Evolutionary conservation across 2,797 vertebrate species (phyloP).

Genomic region (Rallus crepitans): DNA sequence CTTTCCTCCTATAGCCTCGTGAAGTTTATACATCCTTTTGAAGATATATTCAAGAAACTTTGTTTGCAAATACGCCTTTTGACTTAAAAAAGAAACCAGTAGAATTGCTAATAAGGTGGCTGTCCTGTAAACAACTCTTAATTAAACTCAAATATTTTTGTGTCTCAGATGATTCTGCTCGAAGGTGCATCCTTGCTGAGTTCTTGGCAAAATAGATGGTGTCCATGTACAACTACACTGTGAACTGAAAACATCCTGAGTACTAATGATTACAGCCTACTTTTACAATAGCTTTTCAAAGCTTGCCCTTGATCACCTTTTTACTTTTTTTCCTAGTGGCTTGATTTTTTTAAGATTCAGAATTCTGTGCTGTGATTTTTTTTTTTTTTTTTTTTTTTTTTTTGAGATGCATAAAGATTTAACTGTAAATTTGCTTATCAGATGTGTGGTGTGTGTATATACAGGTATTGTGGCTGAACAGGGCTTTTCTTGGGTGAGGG

Average conservation of each 20-base stretch:
- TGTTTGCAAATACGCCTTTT: background rate
- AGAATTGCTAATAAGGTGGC: background rate
- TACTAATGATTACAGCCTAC: background rate
- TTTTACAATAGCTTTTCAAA: background rate
- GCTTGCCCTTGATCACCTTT: background rate
- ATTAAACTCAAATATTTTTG: conserved; percentile 4
- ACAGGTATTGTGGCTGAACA: background rate
- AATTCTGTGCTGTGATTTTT: background rate
- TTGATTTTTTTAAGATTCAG: background rate
- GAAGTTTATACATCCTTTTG: background rate
- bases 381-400: background rate
- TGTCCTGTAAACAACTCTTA: background rate
- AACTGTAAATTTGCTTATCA: background rate
- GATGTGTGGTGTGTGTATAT: accelerated
- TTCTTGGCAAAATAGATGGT: background rate
- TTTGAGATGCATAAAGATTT: background rate
- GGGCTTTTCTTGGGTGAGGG: background rate
- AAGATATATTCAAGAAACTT: background rate
- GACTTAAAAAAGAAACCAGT: background rate
- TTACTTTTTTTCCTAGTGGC: background rate
- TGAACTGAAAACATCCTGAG: background rate
- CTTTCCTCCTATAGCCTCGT: background rate
- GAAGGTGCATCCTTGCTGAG: background rate
- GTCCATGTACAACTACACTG: background rate
- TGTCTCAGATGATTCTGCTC: background rate